phyloP scores from a whole-genome alignment of 2,797 vertebrate species.

The Tokudaia muenninki region DNA sequence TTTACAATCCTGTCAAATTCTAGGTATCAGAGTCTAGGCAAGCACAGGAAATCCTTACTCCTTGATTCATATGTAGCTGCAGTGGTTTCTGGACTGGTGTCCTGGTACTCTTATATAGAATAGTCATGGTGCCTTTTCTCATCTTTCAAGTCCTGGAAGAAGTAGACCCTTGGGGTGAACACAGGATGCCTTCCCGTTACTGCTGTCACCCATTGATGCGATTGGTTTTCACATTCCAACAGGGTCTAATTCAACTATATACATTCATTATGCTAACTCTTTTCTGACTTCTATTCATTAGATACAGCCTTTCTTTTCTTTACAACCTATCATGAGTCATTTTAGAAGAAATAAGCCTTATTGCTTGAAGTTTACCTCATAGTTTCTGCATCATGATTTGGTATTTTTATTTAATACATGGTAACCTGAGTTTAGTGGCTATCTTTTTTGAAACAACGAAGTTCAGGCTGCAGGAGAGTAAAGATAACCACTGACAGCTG shows the following conservation, averaged over 20 bases:
- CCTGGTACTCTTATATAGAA: background rate
- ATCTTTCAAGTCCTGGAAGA: background rate
- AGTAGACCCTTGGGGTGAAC: background rate
- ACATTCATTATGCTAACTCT: background rate
- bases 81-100: background rate
- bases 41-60: background rate
- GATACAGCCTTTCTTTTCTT: background rate
- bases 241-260: background rate
- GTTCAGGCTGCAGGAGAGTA: background rate
- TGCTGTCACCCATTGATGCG: background rate
- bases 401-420: background rate
- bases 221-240: conserved; percentile 2
- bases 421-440: background rate
- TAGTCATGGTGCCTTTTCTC: background rate
- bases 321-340: background rate
- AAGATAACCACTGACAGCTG: background rate
- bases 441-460: background rate
- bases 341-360: conserved; percentile 12
- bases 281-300: background rate
- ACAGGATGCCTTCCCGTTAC: background rate
- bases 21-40: background rate
- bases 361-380: background rate
- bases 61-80: background rate
- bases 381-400: background rate
- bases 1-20: background rate